Evolutionary conservation across 2,888 invertebrate genomes (phyloP).

Genomic region (Dynastes grantii): DNA sequence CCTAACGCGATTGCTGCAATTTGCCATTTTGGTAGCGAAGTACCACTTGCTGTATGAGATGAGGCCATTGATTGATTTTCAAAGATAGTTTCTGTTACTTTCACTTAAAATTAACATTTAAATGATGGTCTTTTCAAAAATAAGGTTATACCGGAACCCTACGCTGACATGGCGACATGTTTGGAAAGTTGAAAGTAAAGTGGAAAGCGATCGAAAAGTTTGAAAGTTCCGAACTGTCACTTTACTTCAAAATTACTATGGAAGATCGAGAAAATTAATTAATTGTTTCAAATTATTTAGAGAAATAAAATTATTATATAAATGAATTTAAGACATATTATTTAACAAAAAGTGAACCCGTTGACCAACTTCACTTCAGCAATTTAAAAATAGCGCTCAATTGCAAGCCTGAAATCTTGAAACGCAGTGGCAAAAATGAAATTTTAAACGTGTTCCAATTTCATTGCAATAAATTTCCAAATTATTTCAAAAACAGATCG

Average conservation of each 20-base stretch:
- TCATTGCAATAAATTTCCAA: too few species aligned
- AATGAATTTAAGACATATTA: too few species aligned
- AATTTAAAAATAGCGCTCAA: too few species aligned
- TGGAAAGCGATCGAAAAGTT: conserved; percentile 10
- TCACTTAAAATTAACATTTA: conserved; percentile 47
- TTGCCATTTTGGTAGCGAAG: conserved; percentile 88
- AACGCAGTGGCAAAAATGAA: too few species aligned
- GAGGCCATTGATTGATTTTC: conserved; percentile 57
- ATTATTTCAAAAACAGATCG: too few species aligned
- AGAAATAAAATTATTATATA: too few species aligned
- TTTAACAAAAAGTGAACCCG: too few species aligned
- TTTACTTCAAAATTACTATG: conserved; percentile 11
- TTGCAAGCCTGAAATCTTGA: too few species aligned
- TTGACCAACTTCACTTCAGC: too few species aligned
- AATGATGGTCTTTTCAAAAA: conserved; percentile 39
- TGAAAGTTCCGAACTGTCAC: conserved; percentile 25
- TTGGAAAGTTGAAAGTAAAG: conserved; percentile 32
- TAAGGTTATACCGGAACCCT: conserved; percentile 46
- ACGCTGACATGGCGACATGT: conserved; percentile 51
- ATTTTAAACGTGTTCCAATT: too few species aligned
- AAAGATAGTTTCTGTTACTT: conserved; percentile 24
- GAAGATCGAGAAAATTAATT: not conserved
- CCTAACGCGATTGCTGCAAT: conserved; percentile 88
- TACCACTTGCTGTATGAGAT: conserved; percentile 59
- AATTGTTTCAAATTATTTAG: not conserved